Percentiles rank a stretch among this genome's conserved stretches.
These are phyloP conservation scores for Teleiodes luculella DNA, from an alignment of 2,888 invertebrate genomes.

Conservation along the genomic window DNA sequence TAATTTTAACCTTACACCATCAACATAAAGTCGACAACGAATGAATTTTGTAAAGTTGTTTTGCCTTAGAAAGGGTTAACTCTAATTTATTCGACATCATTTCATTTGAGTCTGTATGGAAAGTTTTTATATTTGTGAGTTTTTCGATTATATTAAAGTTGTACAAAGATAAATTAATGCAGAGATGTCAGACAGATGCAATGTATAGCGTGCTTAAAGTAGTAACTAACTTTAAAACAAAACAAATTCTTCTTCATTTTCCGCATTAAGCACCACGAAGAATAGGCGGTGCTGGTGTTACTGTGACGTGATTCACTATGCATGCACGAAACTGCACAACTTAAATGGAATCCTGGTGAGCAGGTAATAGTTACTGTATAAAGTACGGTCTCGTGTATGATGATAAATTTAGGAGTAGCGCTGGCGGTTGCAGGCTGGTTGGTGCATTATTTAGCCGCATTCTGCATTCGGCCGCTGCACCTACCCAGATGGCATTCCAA, in stretches of 20 bases:
- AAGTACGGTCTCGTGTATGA: conserved; percentile 28
- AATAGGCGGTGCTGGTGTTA: conserved; percentile 1
- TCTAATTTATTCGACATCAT: too few species aligned
- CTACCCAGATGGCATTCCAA: conserved; percentile 13
- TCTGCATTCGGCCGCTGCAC: conserved; percentile 22
- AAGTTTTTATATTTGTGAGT: too few species aligned
- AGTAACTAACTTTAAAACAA: neutral
- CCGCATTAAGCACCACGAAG: neutral
- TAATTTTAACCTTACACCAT: too few species aligned
- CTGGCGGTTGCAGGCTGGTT: conserved; percentile 26
- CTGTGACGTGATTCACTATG: conserved; percentile 5
- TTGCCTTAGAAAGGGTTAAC: too few species aligned
- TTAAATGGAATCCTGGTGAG: conserved; percentile 11
- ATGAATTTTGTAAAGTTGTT: too few species aligned
- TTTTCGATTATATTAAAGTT: too few species aligned
- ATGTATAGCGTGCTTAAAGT: neutral
- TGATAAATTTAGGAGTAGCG: conserved; percentile 35
- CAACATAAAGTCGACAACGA: too few species aligned
- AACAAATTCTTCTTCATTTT: conserved; percentile 4
- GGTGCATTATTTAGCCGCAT: conserved; percentile 49
- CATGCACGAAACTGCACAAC: conserved; percentile 15
- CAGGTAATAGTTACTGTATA: conserved; percentile 13
- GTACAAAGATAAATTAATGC: neutral
- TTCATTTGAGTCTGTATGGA: too few species aligned
- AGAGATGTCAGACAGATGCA: too few species aligned